These are phyloP conservation scores for Zophobas morio DNA, from an alignment of 1,140 invertebrate species.

Conservation along the genomic window DNA sequence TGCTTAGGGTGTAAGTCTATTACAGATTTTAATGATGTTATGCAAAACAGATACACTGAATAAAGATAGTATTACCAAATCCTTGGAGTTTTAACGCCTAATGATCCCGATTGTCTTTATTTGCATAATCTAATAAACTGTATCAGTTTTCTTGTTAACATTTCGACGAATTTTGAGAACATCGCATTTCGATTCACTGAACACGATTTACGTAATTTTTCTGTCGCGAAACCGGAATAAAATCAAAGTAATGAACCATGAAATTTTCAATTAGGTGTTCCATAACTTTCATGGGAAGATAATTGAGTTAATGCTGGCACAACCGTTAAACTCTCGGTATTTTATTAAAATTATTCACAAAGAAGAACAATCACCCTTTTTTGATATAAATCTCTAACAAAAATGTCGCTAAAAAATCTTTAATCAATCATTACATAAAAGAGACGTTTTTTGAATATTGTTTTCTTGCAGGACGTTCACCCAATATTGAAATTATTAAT, in stretches of 20 bases:
- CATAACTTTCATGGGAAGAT: conserved; percentile 12
- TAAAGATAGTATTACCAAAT: conserved; percentile 38
- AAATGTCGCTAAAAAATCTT: no score
- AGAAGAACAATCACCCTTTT: not conserved
- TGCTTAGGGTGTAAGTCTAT: conserved; percentile 43
- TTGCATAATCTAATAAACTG: conserved; percentile 8
- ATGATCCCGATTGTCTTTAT: not conserved
- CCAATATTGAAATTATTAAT: no score
- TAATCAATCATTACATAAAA: no score
- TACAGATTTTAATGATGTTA: conserved; percentile 42
- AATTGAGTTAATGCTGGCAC: conserved; percentile 21
- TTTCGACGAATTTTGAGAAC: conserved; percentile 18
- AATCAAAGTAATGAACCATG: conserved; percentile 24
- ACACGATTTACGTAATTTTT: conserved; percentile 18
- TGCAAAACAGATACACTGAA: conserved; percentile 24
- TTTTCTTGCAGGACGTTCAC: no score
- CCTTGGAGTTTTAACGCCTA: conserved; percentile 3
- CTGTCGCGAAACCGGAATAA: conserved; percentile 20
- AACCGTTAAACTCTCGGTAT: not conserved
- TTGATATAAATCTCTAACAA: not conserved
- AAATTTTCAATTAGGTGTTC: conserved; percentile 31
- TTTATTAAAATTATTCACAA: not conserved
- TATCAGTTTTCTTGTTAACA: not conserved
- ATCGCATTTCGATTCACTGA: conserved; percentile 24
- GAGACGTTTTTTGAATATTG: no score